These are phyloP conservation scores for human (Homo sapiens) DNA, from an alignment of 2,113 vertebrate species.

Conservation along the genomic window GRCh38 chr5:137011501-137012000, in stretches of 20 bases:
- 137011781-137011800: not conserved
- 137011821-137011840: not conserved
- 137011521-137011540: not conserved
- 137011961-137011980: not conserved
- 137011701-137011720: not conserved
- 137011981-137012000: not conserved
- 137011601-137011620: not conserved
- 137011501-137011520: conserved; percentile 30
- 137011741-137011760: not conserved
- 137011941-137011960: not conserved
- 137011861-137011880: rapidly evolving
- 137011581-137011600: not conserved
- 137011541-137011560: not conserved
- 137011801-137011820: not conserved
- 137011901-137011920: not conserved
- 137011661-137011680: not conserved
- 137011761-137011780: not conserved
- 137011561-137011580: not conserved
- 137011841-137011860: too few relatives aligned
- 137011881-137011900: not conserved
- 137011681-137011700: not conserved
- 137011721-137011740: not conserved
- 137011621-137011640: not conserved
- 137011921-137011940: not conserved
- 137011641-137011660: not conserved